phyloP scores from a whole-genome alignment of 2,888 invertebrate genomes.

The Branchinecta sandiegonensis region DNA sequence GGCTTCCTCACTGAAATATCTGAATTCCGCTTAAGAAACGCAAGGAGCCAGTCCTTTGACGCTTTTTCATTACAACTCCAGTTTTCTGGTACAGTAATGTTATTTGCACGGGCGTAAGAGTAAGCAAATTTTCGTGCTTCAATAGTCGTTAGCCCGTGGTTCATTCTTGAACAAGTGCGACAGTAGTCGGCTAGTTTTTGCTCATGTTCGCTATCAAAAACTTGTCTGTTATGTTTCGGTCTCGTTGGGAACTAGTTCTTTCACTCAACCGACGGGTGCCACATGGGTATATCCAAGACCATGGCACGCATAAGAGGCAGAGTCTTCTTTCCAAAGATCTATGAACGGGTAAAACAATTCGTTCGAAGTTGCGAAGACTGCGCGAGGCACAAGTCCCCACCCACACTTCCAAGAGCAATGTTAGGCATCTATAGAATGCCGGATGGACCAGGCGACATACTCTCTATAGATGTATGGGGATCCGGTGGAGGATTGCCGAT shows the following conservation, averaged over 20 bases:
- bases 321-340: not conserved
- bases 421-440: slow-evolving; percentile 1
- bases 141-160: not conserved
- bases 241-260: not conserved
- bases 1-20: too few species aligned
- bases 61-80: slow-evolving; percentile 18
- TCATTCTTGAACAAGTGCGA: too few species aligned
- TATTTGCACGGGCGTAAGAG: not conserved
- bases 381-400: not conserved
- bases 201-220: too few species aligned
- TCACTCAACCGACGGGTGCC: slow-evolving; percentile 5
- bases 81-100: not conserved
- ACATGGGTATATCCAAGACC: not conserved
- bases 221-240: too few species aligned
- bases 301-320: not conserved
- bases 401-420: not conserved
- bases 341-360: not conserved
- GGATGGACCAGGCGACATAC: not conserved
- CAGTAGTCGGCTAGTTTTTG: too few species aligned
- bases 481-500: slow-evolving; percentile 4
- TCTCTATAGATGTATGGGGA: not conserved
- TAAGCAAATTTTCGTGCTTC: slow-evolving; percentile 4
- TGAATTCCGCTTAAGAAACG: too few species aligned
- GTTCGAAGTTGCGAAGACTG: slow-evolving; percentile 5
- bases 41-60: not conserved